Conservation (phyloP, 2,113 vertebrate species). For the Climacteris rufus region DNA sequence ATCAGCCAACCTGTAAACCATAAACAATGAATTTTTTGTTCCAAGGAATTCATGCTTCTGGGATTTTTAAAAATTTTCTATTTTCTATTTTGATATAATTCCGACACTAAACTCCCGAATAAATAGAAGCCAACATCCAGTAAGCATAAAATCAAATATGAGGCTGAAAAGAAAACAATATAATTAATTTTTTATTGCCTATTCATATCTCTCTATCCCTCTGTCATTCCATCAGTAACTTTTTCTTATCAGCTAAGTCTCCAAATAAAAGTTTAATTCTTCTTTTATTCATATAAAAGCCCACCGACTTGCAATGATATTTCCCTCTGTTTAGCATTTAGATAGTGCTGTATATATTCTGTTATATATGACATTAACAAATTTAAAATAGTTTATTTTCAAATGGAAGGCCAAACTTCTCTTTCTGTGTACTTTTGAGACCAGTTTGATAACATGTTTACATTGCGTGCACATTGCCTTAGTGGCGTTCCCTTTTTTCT, state of each 20-base stretch:
- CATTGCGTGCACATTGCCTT: fast-evolving
- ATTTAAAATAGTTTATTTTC: neutral
- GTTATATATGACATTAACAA: neutral
- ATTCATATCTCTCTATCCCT: neutral
- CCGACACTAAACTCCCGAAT: neutral
- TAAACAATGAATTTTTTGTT: neutral
- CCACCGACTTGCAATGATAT: neutral
- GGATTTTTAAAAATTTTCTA: neutral
- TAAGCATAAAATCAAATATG: neutral
- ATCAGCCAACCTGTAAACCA: neutral
- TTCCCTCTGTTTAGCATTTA: slow-evolving; percentile 14
- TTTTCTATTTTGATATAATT: neutral
- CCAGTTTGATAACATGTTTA: fast-evolving
- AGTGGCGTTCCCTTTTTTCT: neutral
- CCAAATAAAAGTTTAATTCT: neutral
- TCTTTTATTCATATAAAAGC: neutral
- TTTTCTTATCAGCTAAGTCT: neutral
- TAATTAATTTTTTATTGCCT: neutral
- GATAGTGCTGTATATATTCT: neutral
- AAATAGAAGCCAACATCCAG: neutral
- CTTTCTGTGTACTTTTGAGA: neutral
- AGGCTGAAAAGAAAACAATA: neutral
- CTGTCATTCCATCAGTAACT: neutral
- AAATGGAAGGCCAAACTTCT: neutral
- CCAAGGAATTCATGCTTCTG: neutral